phyloP scores from a whole-genome alignment of 2,113 vertebrate species.

The Haemorhous mexicanus region DNA sequence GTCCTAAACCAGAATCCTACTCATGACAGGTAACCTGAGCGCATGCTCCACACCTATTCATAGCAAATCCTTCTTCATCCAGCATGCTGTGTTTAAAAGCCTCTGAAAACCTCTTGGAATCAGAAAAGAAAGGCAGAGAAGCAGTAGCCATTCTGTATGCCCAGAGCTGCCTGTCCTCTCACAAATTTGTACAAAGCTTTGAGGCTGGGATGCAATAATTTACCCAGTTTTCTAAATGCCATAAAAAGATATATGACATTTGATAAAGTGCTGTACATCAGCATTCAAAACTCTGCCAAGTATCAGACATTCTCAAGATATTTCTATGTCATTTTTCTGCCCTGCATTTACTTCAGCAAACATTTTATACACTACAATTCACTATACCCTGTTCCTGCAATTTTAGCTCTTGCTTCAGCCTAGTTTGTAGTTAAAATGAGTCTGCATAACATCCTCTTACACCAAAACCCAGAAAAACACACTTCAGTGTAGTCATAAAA shows the following conservation, averaged over 20 bases:
- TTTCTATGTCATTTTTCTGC: background rate
- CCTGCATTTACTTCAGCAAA: background rate
- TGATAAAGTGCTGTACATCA: background rate
- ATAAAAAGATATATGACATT: background rate
- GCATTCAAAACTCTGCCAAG: background rate
- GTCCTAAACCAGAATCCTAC: background rate
- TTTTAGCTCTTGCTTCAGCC: background rate
- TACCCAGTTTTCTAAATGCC: background rate
- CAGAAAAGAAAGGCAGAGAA: background rate
- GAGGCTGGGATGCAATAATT: background rate
- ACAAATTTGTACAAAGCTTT: background rate
- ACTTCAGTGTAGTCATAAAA: background rate
- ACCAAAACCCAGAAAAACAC: constrained; percentile 2
- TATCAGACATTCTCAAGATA: background rate
- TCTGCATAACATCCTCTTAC: constrained; percentile 33
- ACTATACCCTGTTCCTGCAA: background rate
- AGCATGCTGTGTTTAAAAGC: background rate
- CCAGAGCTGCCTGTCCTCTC: background rate
- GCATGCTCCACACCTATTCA: background rate
- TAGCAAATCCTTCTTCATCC: background rate
- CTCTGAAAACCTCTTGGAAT: background rate
- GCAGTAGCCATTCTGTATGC: background rate
- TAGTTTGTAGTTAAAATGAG: constrained; percentile 23
- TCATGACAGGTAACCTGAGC: background rate
- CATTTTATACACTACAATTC: background rate